Evolutionary conservation across 2,888 invertebrate species (phyloP).

Genomic region (Tipula helvola): DNA sequence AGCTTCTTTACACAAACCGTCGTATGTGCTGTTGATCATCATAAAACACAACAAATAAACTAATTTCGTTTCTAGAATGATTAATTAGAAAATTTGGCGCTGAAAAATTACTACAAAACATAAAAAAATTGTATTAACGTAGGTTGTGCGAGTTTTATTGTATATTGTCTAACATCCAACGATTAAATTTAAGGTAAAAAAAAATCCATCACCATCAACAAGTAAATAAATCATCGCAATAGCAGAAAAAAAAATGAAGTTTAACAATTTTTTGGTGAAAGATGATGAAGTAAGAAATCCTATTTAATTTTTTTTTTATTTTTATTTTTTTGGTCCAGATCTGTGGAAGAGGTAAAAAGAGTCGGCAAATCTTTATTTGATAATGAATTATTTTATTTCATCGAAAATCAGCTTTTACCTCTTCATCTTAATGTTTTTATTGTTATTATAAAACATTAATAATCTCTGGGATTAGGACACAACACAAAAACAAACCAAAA

Average conservation of each 20-base stretch:
- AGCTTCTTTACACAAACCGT: background rate
- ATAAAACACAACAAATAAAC: background rate
- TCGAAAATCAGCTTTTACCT: background rate
- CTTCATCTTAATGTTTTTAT: background rate
- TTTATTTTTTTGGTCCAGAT: background rate
- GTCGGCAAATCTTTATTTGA: background rate
- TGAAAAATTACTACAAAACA: background rate
- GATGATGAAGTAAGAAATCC: background rate
- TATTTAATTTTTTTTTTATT: background rate
- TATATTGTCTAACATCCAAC: background rate
- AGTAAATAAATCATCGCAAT: background rate
- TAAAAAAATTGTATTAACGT: background rate
- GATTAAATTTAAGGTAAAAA: background rate
- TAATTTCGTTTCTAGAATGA: background rate
- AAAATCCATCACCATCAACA: background rate
- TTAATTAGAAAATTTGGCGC: background rate
- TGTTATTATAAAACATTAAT: background rate
- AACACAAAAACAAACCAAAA: background rate
- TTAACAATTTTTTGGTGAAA: background rate
- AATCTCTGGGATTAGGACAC: background rate
- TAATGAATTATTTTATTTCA: background rate
- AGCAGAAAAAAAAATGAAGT: background rate
- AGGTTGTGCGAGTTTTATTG: background rate
- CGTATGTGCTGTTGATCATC: too few relatives aligned
- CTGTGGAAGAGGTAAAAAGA: background rate